A percentile compares a stretch with the other conserved stretches of the same genome.
Conservation (phyloP, 2,113 vertebrate species). For the Gadus macrocephalus region DNA sequence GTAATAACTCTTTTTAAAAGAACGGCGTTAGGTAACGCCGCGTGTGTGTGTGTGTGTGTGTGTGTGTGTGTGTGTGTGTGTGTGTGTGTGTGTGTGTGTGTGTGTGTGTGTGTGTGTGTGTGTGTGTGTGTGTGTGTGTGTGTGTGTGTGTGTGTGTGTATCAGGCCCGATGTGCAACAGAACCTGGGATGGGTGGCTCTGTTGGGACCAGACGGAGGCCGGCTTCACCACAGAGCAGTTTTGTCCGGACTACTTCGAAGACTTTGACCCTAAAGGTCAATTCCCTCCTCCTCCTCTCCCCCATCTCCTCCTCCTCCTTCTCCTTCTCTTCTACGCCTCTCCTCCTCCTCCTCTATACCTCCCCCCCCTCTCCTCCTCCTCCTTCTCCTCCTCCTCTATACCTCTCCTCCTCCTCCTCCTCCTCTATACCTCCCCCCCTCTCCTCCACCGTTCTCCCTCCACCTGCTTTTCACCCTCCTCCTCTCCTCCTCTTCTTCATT, state of each 20-base stretch:
- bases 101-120: no score
- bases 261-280: slow-evolving; percentile 87
- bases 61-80: background rate
- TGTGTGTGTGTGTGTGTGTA: background rate
- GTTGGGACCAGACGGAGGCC: slow-evolving; percentile 83
- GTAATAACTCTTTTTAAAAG: no score
- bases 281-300: background rate
- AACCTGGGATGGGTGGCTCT: slow-evolving; percentile 97
- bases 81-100: background rate
- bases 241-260: slow-evolving; percentile 87
- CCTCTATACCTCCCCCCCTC: no score
- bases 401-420: background rate
- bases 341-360: background rate
- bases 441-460: background rate
- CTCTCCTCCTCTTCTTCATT: background rate
- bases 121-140: background rate
- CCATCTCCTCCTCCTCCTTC: background rate
- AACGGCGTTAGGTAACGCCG: no score
- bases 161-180: slow-evolving; percentile 77
- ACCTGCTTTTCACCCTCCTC: no score
- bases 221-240: slow-evolving; percentile 79
- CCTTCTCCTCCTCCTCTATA: no score
- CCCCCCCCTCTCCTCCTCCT: background rate
- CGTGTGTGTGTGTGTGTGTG: no score
- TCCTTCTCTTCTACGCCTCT: background rate